Evolutionary conservation across 2,113 vertebrate genomes (phyloP).

Genomic region (Istiophorus platypterus): DNA sequence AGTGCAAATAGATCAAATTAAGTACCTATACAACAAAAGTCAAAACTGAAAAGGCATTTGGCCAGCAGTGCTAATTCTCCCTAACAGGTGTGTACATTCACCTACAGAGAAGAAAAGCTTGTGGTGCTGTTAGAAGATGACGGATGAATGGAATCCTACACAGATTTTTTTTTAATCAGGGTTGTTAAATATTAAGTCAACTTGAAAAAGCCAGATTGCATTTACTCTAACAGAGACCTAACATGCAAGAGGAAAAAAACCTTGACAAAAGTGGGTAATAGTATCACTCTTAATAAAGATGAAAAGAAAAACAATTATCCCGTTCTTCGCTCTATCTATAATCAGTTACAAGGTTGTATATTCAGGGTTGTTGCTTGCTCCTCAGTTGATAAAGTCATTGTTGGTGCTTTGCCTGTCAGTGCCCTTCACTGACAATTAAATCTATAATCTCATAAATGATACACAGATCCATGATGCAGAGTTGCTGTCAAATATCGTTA

Average conservation of each 20-base stretch:
- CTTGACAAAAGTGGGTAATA: neutral
- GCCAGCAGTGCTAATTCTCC: conserved; percentile 33
- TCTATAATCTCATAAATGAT: conserved; percentile 67
- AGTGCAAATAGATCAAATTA: conserved; percentile 46
- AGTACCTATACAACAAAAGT: conserved; percentile 62
- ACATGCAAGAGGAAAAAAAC: neutral
- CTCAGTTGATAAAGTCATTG: conserved; percentile 51
- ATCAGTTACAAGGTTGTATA: conserved; percentile 43
- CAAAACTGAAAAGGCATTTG: conserved; percentile 46
- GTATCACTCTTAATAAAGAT: neutral
- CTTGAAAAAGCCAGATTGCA: conserved; percentile 14
- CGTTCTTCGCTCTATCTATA: conserved; percentile 48
- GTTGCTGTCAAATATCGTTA: conserved; percentile 75
- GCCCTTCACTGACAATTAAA: conserved; percentile 72
- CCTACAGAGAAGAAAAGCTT: conserved; percentile 1
- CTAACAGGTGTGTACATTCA: conserved; percentile 36
- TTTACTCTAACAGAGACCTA: neutral
- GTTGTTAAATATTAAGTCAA: conserved; percentile 3
- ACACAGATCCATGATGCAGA: conserved; percentile 63
- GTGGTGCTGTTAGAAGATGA: conserved; percentile 16
- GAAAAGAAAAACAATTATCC: conserved; percentile 1
- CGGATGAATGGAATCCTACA: conserved; percentile 8
- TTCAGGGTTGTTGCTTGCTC: conserved; percentile 39
- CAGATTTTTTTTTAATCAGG: conserved; percentile 11
- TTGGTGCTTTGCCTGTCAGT: conserved; percentile 70